phyloP scores from a whole-genome alignment of 2,113 vertebrate genomes.

The Lonchura striata region DNA sequence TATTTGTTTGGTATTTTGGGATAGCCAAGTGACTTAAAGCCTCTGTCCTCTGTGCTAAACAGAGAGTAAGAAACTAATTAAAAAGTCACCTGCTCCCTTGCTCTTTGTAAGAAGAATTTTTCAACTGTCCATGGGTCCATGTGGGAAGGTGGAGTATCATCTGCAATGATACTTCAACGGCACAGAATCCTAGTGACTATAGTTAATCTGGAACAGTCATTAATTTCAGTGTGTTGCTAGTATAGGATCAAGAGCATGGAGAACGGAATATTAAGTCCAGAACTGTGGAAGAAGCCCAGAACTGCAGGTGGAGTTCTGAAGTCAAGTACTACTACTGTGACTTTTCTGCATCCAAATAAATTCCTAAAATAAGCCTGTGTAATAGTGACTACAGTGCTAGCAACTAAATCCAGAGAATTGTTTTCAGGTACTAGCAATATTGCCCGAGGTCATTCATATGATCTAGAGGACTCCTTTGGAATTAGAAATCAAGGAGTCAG shows the following conservation, averaged over 20 bases:
- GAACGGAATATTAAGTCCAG: neutral
- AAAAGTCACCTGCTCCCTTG: neutral
- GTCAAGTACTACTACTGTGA: neutral
- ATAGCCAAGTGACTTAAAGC: neutral
- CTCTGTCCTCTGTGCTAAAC: neutral
- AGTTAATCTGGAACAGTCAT: neutral
- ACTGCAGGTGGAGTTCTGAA: neutral
- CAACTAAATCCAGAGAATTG: neutral
- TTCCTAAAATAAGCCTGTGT: neutral
- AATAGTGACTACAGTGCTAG: neutral
- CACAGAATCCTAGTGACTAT: neutral
- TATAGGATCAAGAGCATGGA: neutral
- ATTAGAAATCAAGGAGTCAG: constrained; percentile 23
- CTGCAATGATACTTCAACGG: neutral
- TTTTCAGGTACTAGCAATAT: constrained; percentile 25
- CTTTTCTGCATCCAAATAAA: neutral
- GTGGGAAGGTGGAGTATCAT: neutral
- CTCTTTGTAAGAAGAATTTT: neutral
- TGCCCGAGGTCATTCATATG: neutral
- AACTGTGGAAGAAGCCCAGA: neutral
- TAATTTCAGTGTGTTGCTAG: neutral
- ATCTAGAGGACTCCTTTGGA: constrained; percentile 12
- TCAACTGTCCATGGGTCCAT: neutral
- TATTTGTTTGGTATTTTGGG: neutral
- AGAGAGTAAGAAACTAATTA: neutral